Evolutionary conservation across 2,797 vertebrate species (phyloP).

Genomic region (Anguilla obscura): DNA sequence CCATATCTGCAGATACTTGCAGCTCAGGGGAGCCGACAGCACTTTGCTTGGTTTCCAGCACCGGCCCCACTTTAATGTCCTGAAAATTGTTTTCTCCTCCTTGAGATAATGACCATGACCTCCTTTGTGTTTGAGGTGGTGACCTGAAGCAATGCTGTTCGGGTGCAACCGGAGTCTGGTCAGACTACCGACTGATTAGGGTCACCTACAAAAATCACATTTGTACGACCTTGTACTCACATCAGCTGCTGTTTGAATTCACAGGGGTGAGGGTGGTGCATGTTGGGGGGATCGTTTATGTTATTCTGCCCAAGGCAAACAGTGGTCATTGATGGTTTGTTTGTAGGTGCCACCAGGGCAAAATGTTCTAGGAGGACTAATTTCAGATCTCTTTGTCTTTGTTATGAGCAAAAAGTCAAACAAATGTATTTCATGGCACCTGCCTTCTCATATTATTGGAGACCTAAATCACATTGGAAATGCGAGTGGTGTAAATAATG

Average conservation of each 20-base stretch:
- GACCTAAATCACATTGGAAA: constrained; percentile 17
- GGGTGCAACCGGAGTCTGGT: constrained; percentile 74
- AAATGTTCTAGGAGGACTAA: constrained; percentile 42
- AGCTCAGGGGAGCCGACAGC: constrained; percentile 71
- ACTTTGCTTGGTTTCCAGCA: constrained; percentile 72
- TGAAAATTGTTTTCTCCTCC: constrained; percentile 78
- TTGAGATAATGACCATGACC: constrained; percentile 78
- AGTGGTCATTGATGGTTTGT: constrained; percentile 39
- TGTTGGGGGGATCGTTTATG: constrained; percentile 58
- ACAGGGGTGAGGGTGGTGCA: constrained; percentile 33
- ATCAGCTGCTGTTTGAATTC: constrained; percentile 64
- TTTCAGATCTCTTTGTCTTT: constrained; percentile 13
- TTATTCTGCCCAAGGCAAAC: constrained; percentile 63
- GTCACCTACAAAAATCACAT: constrained; percentile 71
- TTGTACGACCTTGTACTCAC: constrained; percentile 71
- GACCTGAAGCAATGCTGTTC: constrained; percentile 78
- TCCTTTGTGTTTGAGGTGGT: constrained; percentile 80
- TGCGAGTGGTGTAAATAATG: constrained; percentile 16
- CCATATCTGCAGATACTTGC: constrained; percentile 56
- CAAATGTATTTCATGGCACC: constrained; percentile 14
- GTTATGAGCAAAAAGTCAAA: constrained; percentile 19
- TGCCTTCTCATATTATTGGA: neutral
- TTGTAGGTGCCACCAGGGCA: constrained; percentile 51
- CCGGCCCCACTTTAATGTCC: constrained; percentile 77
- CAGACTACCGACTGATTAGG: constrained; percentile 80